phyloP scores from a whole-genome alignment of 2,797 vertebrate species.

The Takifugu ocellatus region DNA sequence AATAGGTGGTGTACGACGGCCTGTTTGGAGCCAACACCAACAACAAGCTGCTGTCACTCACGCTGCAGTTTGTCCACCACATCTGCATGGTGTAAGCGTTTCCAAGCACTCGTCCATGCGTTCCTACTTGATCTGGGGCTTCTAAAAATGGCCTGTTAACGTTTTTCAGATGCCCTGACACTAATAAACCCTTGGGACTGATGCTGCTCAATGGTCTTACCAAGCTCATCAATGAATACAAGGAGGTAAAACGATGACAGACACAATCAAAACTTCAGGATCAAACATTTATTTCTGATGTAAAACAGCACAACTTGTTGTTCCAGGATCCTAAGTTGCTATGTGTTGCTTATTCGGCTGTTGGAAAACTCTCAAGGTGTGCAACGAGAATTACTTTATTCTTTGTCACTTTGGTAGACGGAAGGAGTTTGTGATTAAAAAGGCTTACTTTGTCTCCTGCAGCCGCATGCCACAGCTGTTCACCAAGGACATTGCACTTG shows the following conservation, averaged over 20 bases:
- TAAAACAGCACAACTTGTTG: constrained; percentile 13
- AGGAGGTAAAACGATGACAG: constrained; percentile 83
- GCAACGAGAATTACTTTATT: neutral
- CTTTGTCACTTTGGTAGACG: neutral
- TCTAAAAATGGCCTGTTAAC: neutral
- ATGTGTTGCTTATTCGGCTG: constrained; percentile 94
- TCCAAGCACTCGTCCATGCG: neutral
- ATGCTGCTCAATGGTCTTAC: constrained; percentile 98
- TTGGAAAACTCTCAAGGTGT: constrained; percentile 96
- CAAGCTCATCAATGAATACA: constrained; percentile 98
- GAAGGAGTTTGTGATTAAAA: neutral
- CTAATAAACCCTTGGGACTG: constrained; percentile 93
- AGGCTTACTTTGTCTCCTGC: constrained; percentile 22
- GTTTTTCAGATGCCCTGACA: constrained; percentile 88
- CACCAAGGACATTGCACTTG: constrained; percentile 95
- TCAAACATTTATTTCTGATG: neutral
- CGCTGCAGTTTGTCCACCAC: constrained; percentile 97
- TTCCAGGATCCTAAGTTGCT: constrained; percentile 92
- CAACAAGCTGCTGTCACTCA: constrained; percentile 92
- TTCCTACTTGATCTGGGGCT: neutral
- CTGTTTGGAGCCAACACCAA: constrained; percentile 96
- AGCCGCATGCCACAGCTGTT: constrained; percentile 99
- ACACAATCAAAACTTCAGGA: neutral
- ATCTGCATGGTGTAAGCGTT: constrained; percentile 81
- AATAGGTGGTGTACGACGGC: constrained; percentile 95